Conservation (phyloP, 2,113 vertebrate species). For the Crotalus viridis region DNA sequence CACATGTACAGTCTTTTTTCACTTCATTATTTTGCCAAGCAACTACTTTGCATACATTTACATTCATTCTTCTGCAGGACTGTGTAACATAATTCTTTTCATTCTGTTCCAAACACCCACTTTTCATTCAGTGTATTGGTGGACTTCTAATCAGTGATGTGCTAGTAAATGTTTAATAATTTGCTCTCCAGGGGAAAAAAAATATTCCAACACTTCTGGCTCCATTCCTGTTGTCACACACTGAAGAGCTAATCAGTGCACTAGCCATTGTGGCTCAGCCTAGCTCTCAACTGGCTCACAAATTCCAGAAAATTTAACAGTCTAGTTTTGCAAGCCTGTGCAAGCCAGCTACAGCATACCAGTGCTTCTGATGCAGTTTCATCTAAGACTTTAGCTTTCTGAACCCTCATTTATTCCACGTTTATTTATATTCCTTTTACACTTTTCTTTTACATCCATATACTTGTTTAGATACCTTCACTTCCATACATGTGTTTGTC, state of each 20-base stretch:
- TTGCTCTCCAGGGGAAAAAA: background rate
- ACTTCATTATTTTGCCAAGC: background rate
- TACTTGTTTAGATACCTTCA: background rate
- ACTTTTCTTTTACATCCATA: background rate
- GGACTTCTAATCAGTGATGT: background rate
- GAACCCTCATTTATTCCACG: background rate
- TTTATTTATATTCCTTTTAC: background rate
- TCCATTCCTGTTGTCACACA: background rate
- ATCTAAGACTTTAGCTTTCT: background rate
- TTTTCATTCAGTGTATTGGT: background rate
- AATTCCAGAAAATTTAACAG: background rate
- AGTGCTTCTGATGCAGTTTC: background rate
- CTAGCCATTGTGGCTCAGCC: background rate
- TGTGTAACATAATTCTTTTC: background rate
- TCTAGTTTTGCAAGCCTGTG: background rate
- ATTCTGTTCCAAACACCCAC: background rate
- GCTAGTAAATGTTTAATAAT: background rate
- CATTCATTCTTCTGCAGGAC: background rate
- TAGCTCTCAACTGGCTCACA: background rate
- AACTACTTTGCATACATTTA: background rate
- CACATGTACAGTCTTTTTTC: background rate
- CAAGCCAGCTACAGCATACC: background rate
- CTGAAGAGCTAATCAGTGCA: background rate
- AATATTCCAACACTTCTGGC: background rate
- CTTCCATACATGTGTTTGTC: background rate